Evolutionary conservation across 2,113 vertebrate species (phyloP).

Genomic region (Philantomba maxwellii): DNA sequence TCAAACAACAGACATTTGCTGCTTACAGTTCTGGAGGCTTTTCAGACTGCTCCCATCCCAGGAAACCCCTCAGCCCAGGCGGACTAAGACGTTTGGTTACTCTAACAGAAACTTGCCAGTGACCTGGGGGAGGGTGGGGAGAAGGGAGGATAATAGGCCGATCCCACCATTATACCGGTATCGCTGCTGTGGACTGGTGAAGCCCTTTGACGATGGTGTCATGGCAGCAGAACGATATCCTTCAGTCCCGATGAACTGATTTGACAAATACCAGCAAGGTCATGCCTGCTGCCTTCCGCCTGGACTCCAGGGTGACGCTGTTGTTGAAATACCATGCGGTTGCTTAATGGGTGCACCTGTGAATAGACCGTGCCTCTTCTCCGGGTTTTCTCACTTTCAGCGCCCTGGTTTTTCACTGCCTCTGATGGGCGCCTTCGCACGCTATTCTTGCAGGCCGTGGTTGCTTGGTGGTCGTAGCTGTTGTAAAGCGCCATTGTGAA

Average conservation of each 20-base stretch:
- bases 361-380: background rate
- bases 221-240: background rate
- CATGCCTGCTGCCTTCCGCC: background rate
- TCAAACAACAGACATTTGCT: background rate
- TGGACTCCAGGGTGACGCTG: background rate
- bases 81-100: background rate
- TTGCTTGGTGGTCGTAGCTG: accelerated
- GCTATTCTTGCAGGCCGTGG: background rate
- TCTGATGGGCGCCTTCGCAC: background rate
- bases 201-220: background rate
- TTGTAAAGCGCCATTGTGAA: background rate
- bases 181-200: background rate
- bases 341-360: background rate
- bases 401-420: background rate
- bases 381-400: background rate
- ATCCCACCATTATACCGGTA: background rate
- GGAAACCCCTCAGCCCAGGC: background rate
- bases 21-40: background rate
- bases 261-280: background rate
- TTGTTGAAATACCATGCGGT: background rate
- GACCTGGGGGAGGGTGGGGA: background rate
- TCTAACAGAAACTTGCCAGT: background rate
- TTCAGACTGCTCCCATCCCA: background rate
- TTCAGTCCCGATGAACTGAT: background rate
- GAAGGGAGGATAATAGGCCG: background rate